Evolutionary conservation across 2,888 invertebrate genomes (phyloP).

Genomic region (Diarsia brunnea): DNA sequence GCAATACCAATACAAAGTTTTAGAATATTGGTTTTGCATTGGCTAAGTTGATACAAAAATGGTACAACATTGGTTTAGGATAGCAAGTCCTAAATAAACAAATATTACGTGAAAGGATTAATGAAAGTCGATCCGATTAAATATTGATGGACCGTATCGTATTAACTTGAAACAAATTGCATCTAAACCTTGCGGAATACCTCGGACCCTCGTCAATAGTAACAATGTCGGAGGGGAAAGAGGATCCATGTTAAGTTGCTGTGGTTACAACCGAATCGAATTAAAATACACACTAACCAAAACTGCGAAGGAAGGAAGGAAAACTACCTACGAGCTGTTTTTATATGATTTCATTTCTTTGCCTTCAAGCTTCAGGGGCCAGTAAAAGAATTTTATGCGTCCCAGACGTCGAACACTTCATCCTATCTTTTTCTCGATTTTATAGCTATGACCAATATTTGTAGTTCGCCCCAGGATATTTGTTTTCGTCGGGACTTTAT

Average conservation of each 20-base stretch:
- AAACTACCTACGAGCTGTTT: slow-evolving; percentile 25
- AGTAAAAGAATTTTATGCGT: slow-evolving; percentile 46
- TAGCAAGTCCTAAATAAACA: slow-evolving; percentile 49
- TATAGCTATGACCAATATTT: slow-evolving; percentile 62
- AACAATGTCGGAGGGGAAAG: slow-evolving; percentile 69
- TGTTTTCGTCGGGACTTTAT: slow-evolving; percentile 63
- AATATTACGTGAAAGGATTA: slow-evolving; percentile 55
- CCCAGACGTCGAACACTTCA: slow-evolving; percentile 30
- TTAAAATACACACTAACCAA: slow-evolving; percentile 58
- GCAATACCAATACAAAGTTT: neutral
- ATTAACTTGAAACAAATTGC: slow-evolving; percentile 72
- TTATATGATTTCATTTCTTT: slow-evolving; percentile 50
- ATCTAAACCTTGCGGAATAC: slow-evolving; percentile 70
- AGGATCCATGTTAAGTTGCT: slow-evolving; percentile 74
- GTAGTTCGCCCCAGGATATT: slow-evolving; percentile 56
- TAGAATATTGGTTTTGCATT: neutral
- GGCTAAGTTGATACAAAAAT: neutral
- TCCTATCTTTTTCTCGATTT: slow-evolving; percentile 66
- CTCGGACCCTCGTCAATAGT: slow-evolving; percentile 76
- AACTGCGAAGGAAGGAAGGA: slow-evolving; percentile 16
- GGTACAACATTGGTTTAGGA: neutral
- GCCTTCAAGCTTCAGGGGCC: slow-evolving; percentile 18
- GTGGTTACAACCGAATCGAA: slow-evolving; percentile 68
- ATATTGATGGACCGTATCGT: slow-evolving; percentile 67
- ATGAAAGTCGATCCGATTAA: slow-evolving; percentile 66